These are phyloP conservation scores for Arvicanthis niloticus DNA, from an alignment of 2,113 vertebrate genomes.

Conservation along the genomic window DNA sequence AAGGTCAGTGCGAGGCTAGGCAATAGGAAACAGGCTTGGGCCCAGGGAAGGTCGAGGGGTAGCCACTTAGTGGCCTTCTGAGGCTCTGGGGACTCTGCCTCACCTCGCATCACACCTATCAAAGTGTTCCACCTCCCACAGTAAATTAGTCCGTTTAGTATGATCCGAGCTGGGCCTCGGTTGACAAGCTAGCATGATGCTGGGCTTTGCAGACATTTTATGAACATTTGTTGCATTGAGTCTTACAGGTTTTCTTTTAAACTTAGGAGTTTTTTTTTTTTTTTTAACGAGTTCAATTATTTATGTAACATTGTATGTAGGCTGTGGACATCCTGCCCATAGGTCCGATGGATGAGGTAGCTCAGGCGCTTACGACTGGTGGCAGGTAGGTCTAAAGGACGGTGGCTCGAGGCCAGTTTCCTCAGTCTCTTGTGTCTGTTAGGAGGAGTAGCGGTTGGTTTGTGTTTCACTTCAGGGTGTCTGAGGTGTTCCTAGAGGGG, in stretches of 20 bases:
- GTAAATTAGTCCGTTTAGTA: not conserved
- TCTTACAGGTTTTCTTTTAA: slow-evolving; percentile 2
- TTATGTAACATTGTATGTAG: not conserved
- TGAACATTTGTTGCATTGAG: not conserved
- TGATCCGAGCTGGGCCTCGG: not conserved
- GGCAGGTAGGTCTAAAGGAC: not conserved
- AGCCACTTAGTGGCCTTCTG: not conserved
- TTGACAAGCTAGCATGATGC: not conserved
- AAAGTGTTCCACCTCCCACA: not conserved
- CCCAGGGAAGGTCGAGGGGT: not conserved
- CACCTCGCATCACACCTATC: too few relatives aligned
- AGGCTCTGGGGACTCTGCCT: not conserved
- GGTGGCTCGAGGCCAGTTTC: not conserved
- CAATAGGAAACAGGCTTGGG: not conserved
- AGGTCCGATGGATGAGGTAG: not conserved
- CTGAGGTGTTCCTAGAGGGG: not conserved
- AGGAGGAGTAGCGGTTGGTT: not conserved
- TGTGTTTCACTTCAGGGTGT: not conserved
- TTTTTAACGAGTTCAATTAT: slow-evolving; percentile 3
- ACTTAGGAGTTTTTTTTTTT: not conserved
- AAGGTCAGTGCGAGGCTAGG: not conserved
- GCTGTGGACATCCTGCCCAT: not conserved
- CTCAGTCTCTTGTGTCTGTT: not conserved
- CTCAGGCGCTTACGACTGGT: not conserved
- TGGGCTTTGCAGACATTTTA: not conserved